These are phyloP conservation scores for Sinopyrophorus schimmeli DNA, from an alignment of 2,888 invertebrate species.

Conservation along the genomic window DNA sequence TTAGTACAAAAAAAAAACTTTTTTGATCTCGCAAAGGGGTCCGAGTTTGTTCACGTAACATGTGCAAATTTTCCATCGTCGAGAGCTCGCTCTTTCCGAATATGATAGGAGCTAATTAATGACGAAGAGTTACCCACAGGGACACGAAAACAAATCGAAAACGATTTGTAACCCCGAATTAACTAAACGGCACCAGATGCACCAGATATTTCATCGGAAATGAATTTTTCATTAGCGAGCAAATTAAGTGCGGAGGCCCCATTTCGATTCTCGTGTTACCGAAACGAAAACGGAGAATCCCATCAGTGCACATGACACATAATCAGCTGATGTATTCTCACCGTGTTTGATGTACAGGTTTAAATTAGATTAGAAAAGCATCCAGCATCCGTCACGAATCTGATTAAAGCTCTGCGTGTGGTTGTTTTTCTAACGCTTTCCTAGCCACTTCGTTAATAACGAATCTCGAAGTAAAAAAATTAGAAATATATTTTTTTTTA, in stretches of 20 bases:
- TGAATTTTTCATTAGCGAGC: constrained; percentile 33
- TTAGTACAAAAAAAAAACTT: no score
- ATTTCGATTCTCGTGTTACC: constrained; percentile 20
- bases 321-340: constrained; percentile 30
- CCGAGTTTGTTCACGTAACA: no score
- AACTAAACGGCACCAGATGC: constrained; percentile 29
- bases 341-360: constrained; percentile 19
- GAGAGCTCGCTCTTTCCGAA: constrained; percentile 9
- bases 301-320: constrained; percentile 22
- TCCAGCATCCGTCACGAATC: constrained; percentile 23
- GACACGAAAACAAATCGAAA: constrained; percentile 26
- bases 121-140: constrained; percentile 5
- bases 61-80: not conserved
- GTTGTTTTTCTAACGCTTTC: no score
- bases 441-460: no score
- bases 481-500: no score
- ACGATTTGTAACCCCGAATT: constrained; percentile 33
- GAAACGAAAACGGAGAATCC: constrained; percentile 12
- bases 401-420: constrained; percentile 18
- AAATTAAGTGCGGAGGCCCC: constrained; percentile 24
- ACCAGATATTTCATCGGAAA: constrained; percentile 27
- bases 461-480: no score
- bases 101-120: constrained; percentile 6
- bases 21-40: no score
- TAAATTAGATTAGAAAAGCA: constrained; percentile 23